phyloP scores from a whole-genome alignment of 2,797 vertebrate species.

The Sebastolobus altivelis region DNA sequence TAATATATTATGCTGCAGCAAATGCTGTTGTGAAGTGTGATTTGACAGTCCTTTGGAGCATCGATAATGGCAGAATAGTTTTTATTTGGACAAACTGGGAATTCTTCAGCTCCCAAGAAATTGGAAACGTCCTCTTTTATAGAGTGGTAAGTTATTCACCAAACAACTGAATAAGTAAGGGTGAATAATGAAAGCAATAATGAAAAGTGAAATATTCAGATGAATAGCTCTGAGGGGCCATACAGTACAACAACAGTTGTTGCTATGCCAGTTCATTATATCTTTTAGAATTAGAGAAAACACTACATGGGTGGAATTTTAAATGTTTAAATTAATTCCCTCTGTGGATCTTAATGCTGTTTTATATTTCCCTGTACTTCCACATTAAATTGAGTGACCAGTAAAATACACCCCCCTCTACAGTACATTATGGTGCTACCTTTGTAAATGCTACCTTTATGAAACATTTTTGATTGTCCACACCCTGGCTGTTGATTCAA shows the following conservation, averaged over 20 bases:
- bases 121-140: not conserved
- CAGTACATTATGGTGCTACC: not conserved
- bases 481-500: not conserved
- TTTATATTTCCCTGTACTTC: not conserved
- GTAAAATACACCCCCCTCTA: not conserved
- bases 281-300: constrained; percentile 16
- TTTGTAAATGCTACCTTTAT: not conserved
- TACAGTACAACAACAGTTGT: not conserved
- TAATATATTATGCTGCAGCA: constrained; percentile 31
- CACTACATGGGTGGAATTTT: not conserved
- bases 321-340: not conserved
- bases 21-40: constrained; percentile 25
- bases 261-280: constrained; percentile 20
- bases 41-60: constrained; percentile 31
- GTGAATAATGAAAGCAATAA: constrained; percentile 29
- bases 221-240: not conserved
- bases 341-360: not conserved
- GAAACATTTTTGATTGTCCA: not conserved
- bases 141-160: constrained; percentile 16
- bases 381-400: not conserved
- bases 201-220: constrained; percentile 24
- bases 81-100: constrained; percentile 29
- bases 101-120: constrained; percentile 20
- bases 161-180: not conserved
- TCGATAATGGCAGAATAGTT: constrained; percentile 10